Percentiles rank a stretch among this genome's conserved stretches.
These are phyloP conservation scores for Alcedo quadribrachys DNA, from an alignment of 2,797 vertebrate species.

Conservation along the genomic window DNA sequence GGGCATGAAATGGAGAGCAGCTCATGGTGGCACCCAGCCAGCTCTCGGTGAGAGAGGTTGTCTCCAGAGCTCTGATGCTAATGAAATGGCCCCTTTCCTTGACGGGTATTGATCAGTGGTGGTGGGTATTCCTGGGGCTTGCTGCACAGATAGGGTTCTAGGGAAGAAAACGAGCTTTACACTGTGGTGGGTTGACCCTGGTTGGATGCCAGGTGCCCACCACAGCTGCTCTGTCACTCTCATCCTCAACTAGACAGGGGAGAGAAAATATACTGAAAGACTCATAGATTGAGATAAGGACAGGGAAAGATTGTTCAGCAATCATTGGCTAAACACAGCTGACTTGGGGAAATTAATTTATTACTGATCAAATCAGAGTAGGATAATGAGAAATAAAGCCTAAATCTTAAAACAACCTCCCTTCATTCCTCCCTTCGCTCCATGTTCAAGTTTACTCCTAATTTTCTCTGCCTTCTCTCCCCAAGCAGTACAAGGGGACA, in stretches of 20 bases:
- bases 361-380: background rate
- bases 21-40: background rate
- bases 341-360: background rate
- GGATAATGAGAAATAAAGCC: background rate
- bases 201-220: background rate
- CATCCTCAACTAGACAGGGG: background rate
- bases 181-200: background rate
- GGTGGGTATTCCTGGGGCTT: background rate
- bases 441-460: accelerated
- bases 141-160: background rate
- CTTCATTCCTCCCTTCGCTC: background rate
- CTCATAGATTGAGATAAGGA: accelerated
- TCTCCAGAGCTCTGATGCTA: background rate
- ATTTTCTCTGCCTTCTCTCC: background rate
- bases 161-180: background rate
- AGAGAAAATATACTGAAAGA: background rate
- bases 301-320: background rate
- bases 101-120: background rate
- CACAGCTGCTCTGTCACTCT: background rate
- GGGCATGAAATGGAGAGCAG: background rate
- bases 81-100: constrained; percentile 4
- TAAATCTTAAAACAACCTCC: background rate
- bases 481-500: accelerated
- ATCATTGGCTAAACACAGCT: accelerated
- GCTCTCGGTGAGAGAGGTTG: background rate